Conservation (phyloP, 2,797 vertebrate species). For the Aeoliscus strigatus region DNA sequence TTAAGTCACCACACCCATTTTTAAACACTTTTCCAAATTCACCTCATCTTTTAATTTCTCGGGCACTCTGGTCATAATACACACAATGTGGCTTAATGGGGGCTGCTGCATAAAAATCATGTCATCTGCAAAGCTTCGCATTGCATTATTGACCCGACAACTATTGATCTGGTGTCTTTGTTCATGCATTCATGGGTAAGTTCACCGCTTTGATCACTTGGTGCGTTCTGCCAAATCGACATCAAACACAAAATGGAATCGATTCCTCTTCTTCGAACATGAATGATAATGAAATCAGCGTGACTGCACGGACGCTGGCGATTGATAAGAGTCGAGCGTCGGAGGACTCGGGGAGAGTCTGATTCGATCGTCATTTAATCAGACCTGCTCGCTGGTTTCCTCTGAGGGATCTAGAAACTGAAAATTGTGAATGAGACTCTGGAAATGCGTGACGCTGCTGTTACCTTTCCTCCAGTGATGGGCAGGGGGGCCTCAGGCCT, state of each 20-base stretch:
- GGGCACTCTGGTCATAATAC: conserved; percentile 21
- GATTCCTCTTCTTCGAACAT: conserved; percentile 50
- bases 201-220: conserved; percentile 65
- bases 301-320: conserved; percentile 44
- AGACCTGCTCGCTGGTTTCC: no score
- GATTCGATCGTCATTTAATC: no score
- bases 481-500: no score
- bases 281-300: conserved; percentile 65
- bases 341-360: no score
- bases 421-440: no score
- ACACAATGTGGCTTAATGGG: conserved; percentile 27
- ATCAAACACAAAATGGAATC: conserved; percentile 58
- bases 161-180: conserved; percentile 70
- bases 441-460: no score
- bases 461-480: no score
- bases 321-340: conserved; percentile 46
- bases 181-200: conserved; percentile 64
- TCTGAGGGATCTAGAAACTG: no score
- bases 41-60: conserved; percentile 19
- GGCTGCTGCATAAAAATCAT: conserved; percentile 56
- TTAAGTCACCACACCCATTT: no score
- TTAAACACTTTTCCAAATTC: no score
- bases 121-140: conserved; percentile 48
- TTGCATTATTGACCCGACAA: conserved; percentile 64
- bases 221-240: conserved; percentile 59